phyloP scores from a whole-genome alignment of 2,797 vertebrate genomes.

The Sebastiscus albofasciatus region DNA sequence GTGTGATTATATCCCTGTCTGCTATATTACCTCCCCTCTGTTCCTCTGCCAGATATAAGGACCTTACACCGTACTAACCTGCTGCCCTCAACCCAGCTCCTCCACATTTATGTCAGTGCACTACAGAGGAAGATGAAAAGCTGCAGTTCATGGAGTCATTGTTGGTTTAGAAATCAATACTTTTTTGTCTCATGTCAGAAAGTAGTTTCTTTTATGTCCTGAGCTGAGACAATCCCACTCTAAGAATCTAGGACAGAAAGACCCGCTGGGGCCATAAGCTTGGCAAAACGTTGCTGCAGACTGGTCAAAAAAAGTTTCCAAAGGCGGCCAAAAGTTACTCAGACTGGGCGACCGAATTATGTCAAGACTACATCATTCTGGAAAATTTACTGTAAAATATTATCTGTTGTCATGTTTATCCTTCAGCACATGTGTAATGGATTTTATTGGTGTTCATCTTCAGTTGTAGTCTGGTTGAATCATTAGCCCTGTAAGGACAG shows the following conservation, averaged over 20 bases:
- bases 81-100: conserved; percentile 29
- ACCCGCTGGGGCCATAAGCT: neutral
- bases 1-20: conserved; percentile 62
- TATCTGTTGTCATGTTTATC: conserved; percentile 54
- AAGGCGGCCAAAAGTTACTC: conserved; percentile 14
- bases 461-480: conserved; percentile 23
- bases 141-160: conserved; percentile 36
- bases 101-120: conserved; percentile 40
- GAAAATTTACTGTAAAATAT: conserved; percentile 32
- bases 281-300: conserved; percentile 13
- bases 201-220: conserved; percentile 18
- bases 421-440: conserved; percentile 23
- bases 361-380: conserved; percentile 17
- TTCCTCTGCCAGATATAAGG: conserved; percentile 70
- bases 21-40: conserved; percentile 55
- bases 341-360: conserved; percentile 8
- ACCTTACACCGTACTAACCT: conserved; percentile 52
- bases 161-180: conserved; percentile 69
- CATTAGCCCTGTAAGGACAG: conserved; percentile 36
- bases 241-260: neutral
- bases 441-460: conserved; percentile 28
- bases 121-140: conserved; percentile 56
- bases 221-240: conserved; percentile 9
- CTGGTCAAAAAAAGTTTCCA: conserved; percentile 4
- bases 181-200: conserved; percentile 26